phyloP scores from a whole-genome alignment of 2,797 vertebrate genomes.

The Alfaro cultratus region DNA sequence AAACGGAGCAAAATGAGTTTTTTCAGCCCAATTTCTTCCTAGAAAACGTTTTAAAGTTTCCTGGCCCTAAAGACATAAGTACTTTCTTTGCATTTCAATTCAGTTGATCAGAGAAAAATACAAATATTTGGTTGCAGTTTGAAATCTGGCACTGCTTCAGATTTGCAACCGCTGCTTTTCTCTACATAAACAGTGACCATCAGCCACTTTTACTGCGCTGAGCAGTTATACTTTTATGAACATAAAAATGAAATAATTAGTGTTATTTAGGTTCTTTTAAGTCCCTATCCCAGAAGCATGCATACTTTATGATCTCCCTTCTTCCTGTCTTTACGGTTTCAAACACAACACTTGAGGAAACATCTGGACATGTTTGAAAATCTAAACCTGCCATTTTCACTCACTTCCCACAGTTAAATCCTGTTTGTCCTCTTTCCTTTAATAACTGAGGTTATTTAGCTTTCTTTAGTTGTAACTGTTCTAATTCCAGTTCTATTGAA shows the following conservation, averaged over 20 bases:
- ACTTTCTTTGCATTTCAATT: not conserved
- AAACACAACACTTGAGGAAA: not conserved
- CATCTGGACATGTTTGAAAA: not conserved
- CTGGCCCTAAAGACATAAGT: not conserved
- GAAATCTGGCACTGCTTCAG: not conserved
- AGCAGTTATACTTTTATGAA: not conserved
- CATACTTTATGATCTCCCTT: not conserved
- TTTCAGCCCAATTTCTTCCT: constrained; percentile 10
- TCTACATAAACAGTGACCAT: not conserved
- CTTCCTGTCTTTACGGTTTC: not conserved
- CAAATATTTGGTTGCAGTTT: not conserved
- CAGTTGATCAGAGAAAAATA: not conserved
- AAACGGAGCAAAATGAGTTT: not conserved
- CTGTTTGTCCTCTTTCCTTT: not conserved
- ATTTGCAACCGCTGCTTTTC: not conserved
- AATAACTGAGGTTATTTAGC: not conserved
- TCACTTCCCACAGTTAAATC: not conserved
- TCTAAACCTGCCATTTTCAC: not conserved
- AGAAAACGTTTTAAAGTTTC: not conserved
- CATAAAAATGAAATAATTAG: not conserved
- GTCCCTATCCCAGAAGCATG: not conserved
- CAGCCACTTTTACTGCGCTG: not conserved
- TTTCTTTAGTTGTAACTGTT: not conserved
- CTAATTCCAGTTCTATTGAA: not conserved
- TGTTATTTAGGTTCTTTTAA: not conserved